Conservation (phyloP, 2,797 vertebrate species). For the Harpagifer antarcticus region DNA sequence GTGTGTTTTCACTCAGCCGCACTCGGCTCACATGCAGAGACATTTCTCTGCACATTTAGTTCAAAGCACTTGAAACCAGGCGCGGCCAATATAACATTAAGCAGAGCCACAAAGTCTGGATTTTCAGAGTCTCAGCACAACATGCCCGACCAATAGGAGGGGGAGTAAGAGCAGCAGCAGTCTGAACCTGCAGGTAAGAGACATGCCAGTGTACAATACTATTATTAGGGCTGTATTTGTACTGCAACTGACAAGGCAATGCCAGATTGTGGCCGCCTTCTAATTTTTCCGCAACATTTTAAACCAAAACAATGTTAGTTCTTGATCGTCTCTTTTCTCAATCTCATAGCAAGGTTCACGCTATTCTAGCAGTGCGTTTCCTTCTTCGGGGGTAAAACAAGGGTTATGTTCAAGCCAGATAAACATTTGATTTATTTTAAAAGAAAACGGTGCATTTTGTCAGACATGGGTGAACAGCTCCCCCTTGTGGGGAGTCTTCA, state of each 20-base stretch:
- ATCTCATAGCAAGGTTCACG: not conserved
- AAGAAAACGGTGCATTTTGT: not conserved
- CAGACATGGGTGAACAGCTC: not conserved
- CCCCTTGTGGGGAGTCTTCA: constrained; percentile 16
- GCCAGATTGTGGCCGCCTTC: no score
- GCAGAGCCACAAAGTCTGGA: not conserved
- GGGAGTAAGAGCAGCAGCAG: not conserved
- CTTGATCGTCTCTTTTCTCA: not conserved
- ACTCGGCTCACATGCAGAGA: not conserved
- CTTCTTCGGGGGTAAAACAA: not conserved
- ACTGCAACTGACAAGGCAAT: no score
- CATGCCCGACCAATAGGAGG: not conserved
- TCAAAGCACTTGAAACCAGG: constrained; percentile 10
- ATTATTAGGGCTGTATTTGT: no score
- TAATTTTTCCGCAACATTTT: not conserved
- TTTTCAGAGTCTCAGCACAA: not conserved
- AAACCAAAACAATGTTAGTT: not conserved
- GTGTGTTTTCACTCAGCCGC: constrained; percentile 15
- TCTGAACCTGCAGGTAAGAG: not conserved
- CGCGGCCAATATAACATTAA: not conserved
- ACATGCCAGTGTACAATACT: not conserved
- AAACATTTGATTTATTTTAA: not conserved
- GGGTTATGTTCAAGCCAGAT: not conserved
- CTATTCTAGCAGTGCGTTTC: not conserved
- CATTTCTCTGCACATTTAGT: constrained; percentile 28